Evolutionary conservation across 2,113 vertebrate genomes (phyloP).

Genomic region (Zonotrichia leucophrys): DNA sequence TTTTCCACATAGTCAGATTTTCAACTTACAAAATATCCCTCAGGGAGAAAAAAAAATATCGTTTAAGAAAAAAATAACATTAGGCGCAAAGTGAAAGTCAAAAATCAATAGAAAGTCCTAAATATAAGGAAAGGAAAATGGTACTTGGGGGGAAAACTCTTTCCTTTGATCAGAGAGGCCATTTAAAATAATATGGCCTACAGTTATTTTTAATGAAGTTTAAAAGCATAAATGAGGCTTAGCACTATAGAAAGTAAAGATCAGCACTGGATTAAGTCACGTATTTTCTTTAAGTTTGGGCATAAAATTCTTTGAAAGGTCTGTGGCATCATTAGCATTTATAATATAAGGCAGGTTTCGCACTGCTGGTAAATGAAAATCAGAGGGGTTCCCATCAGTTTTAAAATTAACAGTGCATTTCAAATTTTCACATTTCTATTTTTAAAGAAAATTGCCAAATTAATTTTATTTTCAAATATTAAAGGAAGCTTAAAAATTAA

Average conservation of each 20-base stretch:
- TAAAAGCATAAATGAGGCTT: slow-evolving; percentile 40
- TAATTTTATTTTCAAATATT: not conserved
- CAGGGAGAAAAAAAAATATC: not conserved
- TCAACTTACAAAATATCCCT: not conserved
- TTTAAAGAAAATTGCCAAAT: not conserved
- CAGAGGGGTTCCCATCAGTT: not conserved
- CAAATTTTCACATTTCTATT: not conserved
- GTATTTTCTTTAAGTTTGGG: slow-evolving; percentile 19
- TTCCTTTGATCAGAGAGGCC: slow-evolving; percentile 11
- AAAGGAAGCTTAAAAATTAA: not conserved
- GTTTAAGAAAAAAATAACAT: not conserved
- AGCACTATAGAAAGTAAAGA: not conserved
- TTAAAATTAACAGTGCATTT: not conserved
- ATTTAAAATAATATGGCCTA: slow-evolving; percentile 34
- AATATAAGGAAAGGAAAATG: not conserved
- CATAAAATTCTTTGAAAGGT: slow-evolving; percentile 36
- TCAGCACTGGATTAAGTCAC: not conserved
- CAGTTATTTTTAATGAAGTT: slow-evolving; percentile 54
- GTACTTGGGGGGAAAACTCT: not conserved
- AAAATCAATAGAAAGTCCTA: slow-evolving; percentile 18
- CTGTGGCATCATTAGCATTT: slow-evolving; percentile 29
- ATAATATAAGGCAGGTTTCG: not conserved
- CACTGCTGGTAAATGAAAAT: not conserved
- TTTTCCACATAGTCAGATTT: not conserved
- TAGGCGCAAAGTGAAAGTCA: not conserved